Evolutionary conservation across 2,113 vertebrate species (phyloP).

Genomic region (Lamprotornis superbus): DNA sequence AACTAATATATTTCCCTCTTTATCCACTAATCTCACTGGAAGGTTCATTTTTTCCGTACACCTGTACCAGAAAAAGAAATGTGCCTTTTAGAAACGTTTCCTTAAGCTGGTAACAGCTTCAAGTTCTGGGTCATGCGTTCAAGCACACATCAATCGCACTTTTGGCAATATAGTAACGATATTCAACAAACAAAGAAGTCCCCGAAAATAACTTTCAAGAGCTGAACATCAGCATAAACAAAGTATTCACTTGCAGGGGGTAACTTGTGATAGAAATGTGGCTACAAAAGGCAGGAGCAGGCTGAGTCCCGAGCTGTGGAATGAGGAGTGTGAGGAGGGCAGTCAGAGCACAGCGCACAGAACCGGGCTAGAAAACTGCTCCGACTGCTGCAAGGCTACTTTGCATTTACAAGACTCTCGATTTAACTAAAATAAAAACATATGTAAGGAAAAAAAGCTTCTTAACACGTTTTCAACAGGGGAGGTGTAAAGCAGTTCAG

Average conservation of each 20-base stretch:
- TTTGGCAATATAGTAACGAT: neutral
- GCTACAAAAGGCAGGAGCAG: neutral
- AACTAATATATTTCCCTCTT: neutral
- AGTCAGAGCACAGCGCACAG: fast-evolving
- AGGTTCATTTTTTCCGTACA: neutral
- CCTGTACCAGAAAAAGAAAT: neutral
- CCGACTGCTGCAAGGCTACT: neutral
- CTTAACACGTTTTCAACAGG: neutral
- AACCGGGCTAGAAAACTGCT: neutral
- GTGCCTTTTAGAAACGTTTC: neutral
- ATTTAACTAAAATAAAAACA: neutral
- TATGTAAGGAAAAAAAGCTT: fast-evolving
- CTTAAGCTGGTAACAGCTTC: neutral
- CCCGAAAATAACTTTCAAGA: neutral
- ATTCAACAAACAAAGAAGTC: neutral
- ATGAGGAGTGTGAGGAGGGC: fast-evolving
- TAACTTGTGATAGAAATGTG: neutral
- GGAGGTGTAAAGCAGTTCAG: neutral
- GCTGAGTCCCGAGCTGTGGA: neutral
- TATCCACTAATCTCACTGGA: neutral
- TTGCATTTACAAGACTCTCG: neutral
- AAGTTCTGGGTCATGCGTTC: neutral
- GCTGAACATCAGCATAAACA: neutral
- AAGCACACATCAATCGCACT: neutral
- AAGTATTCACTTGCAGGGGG: neutral